Conservation (phyloP, 2,888 invertebrate species). For the Mellilla xanthometata region DNA sequence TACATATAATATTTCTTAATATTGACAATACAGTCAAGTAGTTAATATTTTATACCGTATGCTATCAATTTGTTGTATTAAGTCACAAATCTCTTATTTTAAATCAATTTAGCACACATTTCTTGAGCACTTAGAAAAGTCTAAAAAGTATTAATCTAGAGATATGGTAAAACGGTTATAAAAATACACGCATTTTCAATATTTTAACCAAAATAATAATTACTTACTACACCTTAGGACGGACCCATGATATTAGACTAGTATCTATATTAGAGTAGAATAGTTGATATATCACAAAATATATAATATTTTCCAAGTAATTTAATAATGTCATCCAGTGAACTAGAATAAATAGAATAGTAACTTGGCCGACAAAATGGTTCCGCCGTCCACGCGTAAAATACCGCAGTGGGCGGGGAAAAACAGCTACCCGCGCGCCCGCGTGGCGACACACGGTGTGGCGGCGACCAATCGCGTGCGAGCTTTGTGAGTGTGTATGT, state of each 20-base stretch:
- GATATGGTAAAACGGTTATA: conserved; percentile 10
- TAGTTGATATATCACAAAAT: background rate
- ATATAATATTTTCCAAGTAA: conserved; percentile 1
- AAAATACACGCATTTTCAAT: conserved; percentile 2
- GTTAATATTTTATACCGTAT: no score
- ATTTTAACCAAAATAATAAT: background rate
- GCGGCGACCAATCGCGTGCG: no score
- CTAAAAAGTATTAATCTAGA: conserved; percentile 2
- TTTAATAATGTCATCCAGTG: no score
- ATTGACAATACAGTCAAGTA: no score
- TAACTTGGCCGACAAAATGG: no score
- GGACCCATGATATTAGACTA: conserved; percentile 47
- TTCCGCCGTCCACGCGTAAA: no score
- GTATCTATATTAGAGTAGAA: conserved; percentile 23
- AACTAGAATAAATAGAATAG: no score
- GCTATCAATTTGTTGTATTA: background rate
- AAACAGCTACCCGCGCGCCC: no score
- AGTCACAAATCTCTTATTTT: background rate
- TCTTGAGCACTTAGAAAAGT: conserved; percentile 14
- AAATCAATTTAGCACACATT: conserved; percentile 3
- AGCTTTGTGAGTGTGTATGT: no score
- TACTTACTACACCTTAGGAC: conserved; percentile 43
- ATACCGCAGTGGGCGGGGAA: no score
- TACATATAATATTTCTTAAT: no score
- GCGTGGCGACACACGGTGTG: no score